Evolutionary conservation across 1,140 invertebrate species (phyloP).

Genomic region (Ceratosolen solmsi): DNA sequence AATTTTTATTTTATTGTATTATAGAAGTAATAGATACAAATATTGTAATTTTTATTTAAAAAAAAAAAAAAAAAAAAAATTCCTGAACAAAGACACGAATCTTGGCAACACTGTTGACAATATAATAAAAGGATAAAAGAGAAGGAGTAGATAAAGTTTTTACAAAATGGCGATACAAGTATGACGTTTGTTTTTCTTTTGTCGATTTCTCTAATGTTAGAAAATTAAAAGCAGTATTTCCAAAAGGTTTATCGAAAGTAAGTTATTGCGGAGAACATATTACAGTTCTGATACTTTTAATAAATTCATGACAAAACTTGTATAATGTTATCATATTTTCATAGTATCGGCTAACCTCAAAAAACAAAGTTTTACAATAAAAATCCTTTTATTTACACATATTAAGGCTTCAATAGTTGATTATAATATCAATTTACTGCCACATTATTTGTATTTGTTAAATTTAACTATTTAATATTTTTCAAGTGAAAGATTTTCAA

Average conservation of each 20-base stretch:
- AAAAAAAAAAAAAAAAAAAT: neutral
- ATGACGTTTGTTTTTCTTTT: conserved; percentile 43
- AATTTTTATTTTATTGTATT: too few relatives aligned
- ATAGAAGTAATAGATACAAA: too few relatives aligned
- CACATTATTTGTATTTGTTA: too few relatives aligned
- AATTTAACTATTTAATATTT: too few relatives aligned
- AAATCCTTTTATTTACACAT: neutral
- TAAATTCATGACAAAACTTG: neutral
- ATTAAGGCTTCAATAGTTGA: too few relatives aligned
- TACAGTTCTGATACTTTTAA: neutral
- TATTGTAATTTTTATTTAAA: conserved; percentile 34
- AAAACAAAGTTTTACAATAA: neutral
- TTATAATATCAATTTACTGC: too few relatives aligned
- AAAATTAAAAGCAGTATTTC: neutral
- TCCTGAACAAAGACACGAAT: conserved; percentile 41
- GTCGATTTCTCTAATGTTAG: neutral
- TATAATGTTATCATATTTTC: neutral
- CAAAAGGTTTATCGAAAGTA: neutral
- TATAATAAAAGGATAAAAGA: neutral
- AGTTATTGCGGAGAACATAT: neutral
- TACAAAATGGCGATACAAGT: conserved; percentile 34
- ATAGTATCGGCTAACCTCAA: conserved; percentile 23
- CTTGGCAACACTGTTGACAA: conserved; percentile 44
- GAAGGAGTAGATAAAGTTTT: neutral
- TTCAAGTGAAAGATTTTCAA: too few relatives aligned